Evolutionary conservation across 35 echinoderm and acorn worm genomes (phyloP), one percentile per base, ranked within the genome.

Genomic region (Ophioderma brevispina): DNA sequence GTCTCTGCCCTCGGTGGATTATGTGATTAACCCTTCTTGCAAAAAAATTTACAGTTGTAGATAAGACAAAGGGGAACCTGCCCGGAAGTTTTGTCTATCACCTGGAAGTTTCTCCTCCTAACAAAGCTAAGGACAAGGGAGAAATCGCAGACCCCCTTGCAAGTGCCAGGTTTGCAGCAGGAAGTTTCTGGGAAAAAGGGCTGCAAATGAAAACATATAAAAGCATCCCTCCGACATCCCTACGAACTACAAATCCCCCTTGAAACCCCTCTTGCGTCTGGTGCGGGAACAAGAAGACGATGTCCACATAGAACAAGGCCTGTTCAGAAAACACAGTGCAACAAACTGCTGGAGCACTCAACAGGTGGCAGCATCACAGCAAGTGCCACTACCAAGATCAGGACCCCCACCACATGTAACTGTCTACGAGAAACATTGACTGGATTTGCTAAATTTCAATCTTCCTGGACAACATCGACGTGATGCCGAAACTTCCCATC

Each of bases 141-240:
- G 80, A 82, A 23, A 42, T 82, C 19, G 39, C 15, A 25, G 80
- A 42, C 4, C 59, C 59, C 5, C 34, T 5, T 18, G 37, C 80
- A 0, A 31, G 42, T 40, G 37, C 21, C 32, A n/a, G 80, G 15
- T 23, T 82, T n/a, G n/a, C n/a, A n/a, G 23, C 80, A 38, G 15
- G 80, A 82, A 1, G 80, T 82, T 82, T 82, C 80, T 82, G 80
- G 80, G n/a, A n/a, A n/a, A 82, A 82, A 32, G 39, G 80, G 25
- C 42, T 82, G 2, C 39, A n/a, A 32, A 80, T 35, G 0, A 25
- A 19, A 80, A n/a, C 41, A n/a, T n/a, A 46, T 70, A 8, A 70
- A 70, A 25, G 5, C 59, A 2, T 25, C 59, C 28, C 17, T 70
- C 28, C 59, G 23, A 15, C 59, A 70, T 25, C 59, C 10, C n/a